Evolutionary conservation across 2,888 invertebrate species (phyloP).

Genomic region (Aplocera efformata): DNA sequence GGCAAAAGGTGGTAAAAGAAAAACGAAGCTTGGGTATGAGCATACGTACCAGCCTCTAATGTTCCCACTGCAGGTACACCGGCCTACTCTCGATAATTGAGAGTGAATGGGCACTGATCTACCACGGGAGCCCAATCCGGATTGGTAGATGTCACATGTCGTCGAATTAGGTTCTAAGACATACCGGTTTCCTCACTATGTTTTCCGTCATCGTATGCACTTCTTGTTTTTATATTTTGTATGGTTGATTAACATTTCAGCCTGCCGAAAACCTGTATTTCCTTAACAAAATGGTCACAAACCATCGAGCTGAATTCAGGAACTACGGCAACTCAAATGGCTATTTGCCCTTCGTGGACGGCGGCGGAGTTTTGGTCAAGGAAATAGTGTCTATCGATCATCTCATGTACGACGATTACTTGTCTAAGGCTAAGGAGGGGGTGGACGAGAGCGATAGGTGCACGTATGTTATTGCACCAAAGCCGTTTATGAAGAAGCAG

Average conservation of each 20-base stretch:
- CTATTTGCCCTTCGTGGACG: slow-evolving; percentile 51
- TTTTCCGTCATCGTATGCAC: too few species aligned
- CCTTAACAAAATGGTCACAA: slow-evolving; percentile 62
- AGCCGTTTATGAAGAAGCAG: slow-evolving; percentile 82
- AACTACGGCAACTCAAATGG: slow-evolving; percentile 43
- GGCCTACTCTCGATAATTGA: too few species aligned
- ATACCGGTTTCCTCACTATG: too few species aligned
- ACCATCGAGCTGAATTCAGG: slow-evolving; percentile 60
- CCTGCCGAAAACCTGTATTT: slow-evolving; percentile 61
- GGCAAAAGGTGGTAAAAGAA: too few species aligned
- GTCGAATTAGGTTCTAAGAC: too few species aligned
- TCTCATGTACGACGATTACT: slow-evolving; percentile 86
- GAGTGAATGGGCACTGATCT: too few species aligned
- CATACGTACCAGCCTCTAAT: too few species aligned
- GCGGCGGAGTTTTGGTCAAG: slow-evolving; percentile 77
- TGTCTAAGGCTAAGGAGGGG: slow-evolving; percentile 78
- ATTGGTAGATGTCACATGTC: too few species aligned
- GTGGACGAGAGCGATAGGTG: slow-evolving; percentile 84
- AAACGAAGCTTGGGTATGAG: too few species aligned
- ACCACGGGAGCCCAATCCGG: too few species aligned
- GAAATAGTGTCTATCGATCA: slow-evolving; percentile 85
- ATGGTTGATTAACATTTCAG: slow-evolving; percentile 48
- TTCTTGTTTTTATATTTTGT: too few species aligned
- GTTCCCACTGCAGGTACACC: too few species aligned
- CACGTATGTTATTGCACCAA: slow-evolving; percentile 87